A percentile compares a stretch with the other conserved stretches of the same genome.
These are phyloP conservation scores for Tubulanus polymorphus DNA, from an alignment of 2,888 invertebrate genomes.

Conservation along the genomic window DNA sequence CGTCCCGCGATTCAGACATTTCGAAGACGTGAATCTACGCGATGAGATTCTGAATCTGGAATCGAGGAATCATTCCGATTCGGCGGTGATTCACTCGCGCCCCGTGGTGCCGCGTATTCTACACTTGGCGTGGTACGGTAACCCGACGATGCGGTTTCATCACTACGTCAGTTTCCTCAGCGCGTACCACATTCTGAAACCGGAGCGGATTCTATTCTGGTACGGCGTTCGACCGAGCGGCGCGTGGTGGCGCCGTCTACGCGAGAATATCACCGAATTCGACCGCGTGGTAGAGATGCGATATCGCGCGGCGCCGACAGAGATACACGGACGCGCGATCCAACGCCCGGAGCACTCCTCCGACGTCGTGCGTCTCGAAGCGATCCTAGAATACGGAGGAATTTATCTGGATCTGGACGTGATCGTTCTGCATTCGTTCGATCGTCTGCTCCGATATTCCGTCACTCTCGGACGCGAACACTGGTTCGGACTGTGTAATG, in stretches of 20 bases:
- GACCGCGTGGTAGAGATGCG: constrained; percentile 2
- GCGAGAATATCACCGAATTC: constrained; percentile 3
- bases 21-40: no score
- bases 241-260: constrained; percentile 20
- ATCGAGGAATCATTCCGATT: no score
- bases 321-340: constrained; percentile 7
- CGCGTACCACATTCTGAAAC: constrained; percentile 21
- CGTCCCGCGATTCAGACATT: no score
- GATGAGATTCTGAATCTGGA: no score
- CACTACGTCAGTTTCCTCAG: constrained; percentile 23
- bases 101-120: constrained; percentile 23
- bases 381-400: constrained; percentile 23
- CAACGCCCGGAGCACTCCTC: constrained; percentile 20
- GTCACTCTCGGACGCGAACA: constrained; percentile 25
- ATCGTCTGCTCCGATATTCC: constrained; percentile 18
- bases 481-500: constrained; percentile 19
- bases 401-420: constrained; percentile 28
- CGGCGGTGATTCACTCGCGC: no score
- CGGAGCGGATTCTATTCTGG: constrained; percentile 21
- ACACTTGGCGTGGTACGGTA: constrained; percentile 23
- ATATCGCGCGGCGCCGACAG: constrained; percentile 1
- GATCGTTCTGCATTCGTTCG: constrained; percentile 20
- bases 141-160: constrained; percentile 13
- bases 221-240: constrained; percentile 23
- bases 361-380: constrained; percentile 23